Conservation (phyloP, 2,797 vertebrate species). For the Cyclopterus lumpus region DNA sequence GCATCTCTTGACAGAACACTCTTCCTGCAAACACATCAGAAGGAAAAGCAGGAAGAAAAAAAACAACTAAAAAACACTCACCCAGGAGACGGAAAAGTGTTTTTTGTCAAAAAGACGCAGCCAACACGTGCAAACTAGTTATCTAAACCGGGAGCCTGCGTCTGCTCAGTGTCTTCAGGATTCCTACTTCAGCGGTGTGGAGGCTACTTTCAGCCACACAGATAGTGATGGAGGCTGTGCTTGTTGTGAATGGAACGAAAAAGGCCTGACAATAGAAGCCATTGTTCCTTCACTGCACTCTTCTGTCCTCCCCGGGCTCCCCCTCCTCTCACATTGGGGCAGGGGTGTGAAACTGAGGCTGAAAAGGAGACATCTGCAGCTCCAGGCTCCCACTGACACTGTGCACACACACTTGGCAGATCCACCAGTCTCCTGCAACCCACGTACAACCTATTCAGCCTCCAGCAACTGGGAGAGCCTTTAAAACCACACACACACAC, state of each 20-base stretch:
- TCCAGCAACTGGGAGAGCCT: slow-evolving; percentile 13
- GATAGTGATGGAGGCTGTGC: slow-evolving; percentile 54
- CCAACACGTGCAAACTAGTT: slow-evolving; percentile 12
- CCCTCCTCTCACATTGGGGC: slow-evolving; percentile 9
- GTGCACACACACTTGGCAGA: slow-evolving; percentile 14
- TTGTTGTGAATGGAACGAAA: slow-evolving; percentile 48
- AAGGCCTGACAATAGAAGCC: slow-evolving; percentile 68
- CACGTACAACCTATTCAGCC: slow-evolving; percentile 31
- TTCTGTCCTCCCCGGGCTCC: slow-evolving; percentile 24
- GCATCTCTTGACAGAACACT: slow-evolving; percentile 41
- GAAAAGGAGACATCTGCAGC: slow-evolving; percentile 70
- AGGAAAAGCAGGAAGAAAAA: slow-evolving; percentile 16
- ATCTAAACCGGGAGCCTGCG: slow-evolving; percentile 15
- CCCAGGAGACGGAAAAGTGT: slow-evolving; percentile 37
- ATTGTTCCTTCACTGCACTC: slow-evolving; percentile 62
- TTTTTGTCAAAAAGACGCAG: slow-evolving; percentile 31
- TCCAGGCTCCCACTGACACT: slow-evolving; percentile 53
- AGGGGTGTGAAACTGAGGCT: slow-evolving; percentile 44
- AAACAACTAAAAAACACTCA: slow-evolving; percentile 44
- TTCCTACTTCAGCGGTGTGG: slow-evolving; percentile 12
- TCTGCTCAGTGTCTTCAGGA: slow-evolving; percentile 31
- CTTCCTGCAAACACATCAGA: slow-evolving; percentile 32
- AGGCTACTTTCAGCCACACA: slow-evolving; percentile 27
- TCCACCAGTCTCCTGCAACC: slow-evolving; percentile 16
- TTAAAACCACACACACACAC: background rate